Evolutionary conservation across 1,140 invertebrate species (phyloP), one percentile per base, ranked within the genome.

Genomic region (Micrasema minimum): DNA sequence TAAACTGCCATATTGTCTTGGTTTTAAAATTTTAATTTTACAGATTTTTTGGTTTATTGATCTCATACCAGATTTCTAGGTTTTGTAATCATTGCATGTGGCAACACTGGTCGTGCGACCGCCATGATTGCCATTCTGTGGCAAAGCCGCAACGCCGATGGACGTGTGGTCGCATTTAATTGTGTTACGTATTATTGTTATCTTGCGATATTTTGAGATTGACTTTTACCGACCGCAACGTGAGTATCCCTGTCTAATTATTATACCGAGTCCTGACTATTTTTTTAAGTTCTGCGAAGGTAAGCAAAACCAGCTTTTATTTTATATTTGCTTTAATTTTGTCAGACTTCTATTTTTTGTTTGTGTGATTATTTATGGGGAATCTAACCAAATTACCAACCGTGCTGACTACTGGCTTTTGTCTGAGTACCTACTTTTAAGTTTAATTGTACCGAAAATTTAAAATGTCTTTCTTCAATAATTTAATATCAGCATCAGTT

Each of bases 231-330:
- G 43, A 46, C 43, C 43, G 43, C 43, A 46, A 18, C 43, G n/a
- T 46, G 43, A 46, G 43, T 46, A 46, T 46, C 43, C 43, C 43
- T 46, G 43, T 46, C 43, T 46, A 46, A 46, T 31, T 43, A 59
- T 43, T 48, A 48, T 65, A 65, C 41, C 45, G 45, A 65, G 62
- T 46, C 22, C 41, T 65, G 35, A 16, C 57, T 65, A 48, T n/a
- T 31, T 62, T 38, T 38, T 48, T 65, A 65, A 46, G 62, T 65
- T 41, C 23, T 48, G 41, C 48, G 62, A 65, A 65, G 59, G 59
- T 62, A 62, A 62, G 59, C 59, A 62, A 43, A 41, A 11, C 59
- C 59, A 43, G 38, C 59, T 62, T 43, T 62, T 62, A 62, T 62
- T 59, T 59, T 59, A n/a, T 59, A n/a, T 35, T 35, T 26, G 55